Base-by-base conservation (phyloP, 2,797 vertebrate species). In the Labeo calbasu region DNA sequence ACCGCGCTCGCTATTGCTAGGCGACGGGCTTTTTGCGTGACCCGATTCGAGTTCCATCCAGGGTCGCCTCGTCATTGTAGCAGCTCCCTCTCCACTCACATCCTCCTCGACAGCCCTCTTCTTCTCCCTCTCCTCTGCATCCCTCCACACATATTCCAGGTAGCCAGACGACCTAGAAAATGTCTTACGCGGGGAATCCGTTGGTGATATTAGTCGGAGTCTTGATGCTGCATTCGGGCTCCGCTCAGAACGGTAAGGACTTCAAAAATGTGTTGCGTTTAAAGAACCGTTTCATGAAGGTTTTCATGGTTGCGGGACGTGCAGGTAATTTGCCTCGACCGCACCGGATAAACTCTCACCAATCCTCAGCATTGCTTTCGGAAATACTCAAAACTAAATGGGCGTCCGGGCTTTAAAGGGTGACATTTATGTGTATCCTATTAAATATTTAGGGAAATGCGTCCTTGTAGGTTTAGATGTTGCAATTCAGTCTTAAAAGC, bases 171-270 rank as follows among this genome's bases (percentile, higher is more conserved):
- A 76, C 61, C 71, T 78, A 71, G 77, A 88, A 91, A 87, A 92
- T 95, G 95, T 92, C 92, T 88, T 82, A 92, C 85, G 88, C 91
- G 12, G 85, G 86, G 66, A 89, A 85, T 46, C 23, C 72, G 57
- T 57, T 88, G 81, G 75, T 88, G 92, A 88, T 88, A 88, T 88
- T 95, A 72, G 3, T 93, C 2, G 94, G 92, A 82, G 92, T 91
- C 23, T 69, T 94, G 89, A 88, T 94, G 93, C 91, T 95, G 91
- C 93, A 91, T 90, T 89, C 90, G 51, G 94, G 92, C 51, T 94
- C 91, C 10, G 92, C 94, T 21, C 92, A 95, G 87, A 93, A 90
- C 92, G 95, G 95, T 96, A 94, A 88, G 93, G 13, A 51, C 61
- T 81, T 40, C 59, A 19, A 12, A 71, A 71, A 10, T 46, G 13